Base-by-base conservation (phyloP, 1,140 invertebrate genomes). In the Trichonephila clavata region DNA sequence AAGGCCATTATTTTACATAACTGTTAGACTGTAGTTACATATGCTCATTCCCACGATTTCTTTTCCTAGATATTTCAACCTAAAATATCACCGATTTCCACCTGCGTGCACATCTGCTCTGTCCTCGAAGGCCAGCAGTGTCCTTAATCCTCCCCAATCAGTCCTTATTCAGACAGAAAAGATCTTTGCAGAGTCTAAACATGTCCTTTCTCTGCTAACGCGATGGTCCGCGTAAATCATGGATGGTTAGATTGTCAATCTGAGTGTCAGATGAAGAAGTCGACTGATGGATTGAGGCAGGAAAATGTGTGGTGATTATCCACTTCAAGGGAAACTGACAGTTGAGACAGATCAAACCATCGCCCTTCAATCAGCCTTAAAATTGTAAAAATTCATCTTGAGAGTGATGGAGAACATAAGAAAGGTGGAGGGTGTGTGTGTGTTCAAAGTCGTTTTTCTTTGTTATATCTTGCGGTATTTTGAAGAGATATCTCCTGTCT, bases 311-410 rank as follows among this genome's bases (percentile, higher is more conserved):
- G 6, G 61, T 63, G 16, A 77, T 77, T 77, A 77, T 32, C 71
- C 71, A 77, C 18, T 39, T 27, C 71, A 16, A 77, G 71, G 18
- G 71, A 77, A 77, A 32, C 18, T 77, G 71, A 77, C 71, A 77
- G 71, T 77, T 77, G 27, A 77, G 71, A 77, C 71, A 39, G 71
- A 77, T 77, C 71, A 39, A 77, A 77, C 32, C 18, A 32, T 77
- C 71, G 18, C 71, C 14, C 27, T 27, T 77, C 71, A 77, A 16
- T 77, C 32, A 18, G 27, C 7, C 7, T 32, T 27, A 32, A 27
- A 24, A 77, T 8, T 18, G 27, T 27, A 32, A 77, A 77, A 77
- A 39, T 39, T 77, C 27, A 24, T n/a, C 27, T 77, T 4, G 16
- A 20, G 71, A 18, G 71, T 0, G 27, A 77, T 10, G 32, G 2